Evolutionary conservation across 2,888 invertebrate genomes (phyloP).

Genomic region (Cantharis nigra): DNA sequence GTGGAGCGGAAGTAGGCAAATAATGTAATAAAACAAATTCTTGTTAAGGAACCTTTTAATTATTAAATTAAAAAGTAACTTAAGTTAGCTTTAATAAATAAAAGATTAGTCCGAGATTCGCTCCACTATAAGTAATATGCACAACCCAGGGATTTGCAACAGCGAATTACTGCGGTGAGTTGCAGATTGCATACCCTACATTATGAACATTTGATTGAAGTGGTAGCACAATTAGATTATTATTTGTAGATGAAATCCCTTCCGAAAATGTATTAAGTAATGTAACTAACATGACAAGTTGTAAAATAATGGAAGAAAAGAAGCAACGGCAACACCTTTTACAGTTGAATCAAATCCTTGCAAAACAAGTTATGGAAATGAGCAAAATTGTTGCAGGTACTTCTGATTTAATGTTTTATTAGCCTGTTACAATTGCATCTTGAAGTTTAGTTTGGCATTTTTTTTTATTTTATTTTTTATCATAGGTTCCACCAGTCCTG

Average conservation of each 20-base stretch:
- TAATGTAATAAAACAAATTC: not conserved
- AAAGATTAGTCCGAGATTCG: not conserved
- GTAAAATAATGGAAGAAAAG: conserved; percentile 74
- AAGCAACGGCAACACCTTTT: conserved; percentile 86
- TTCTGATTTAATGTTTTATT: conserved; percentile 29
- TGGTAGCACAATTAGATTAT: not conserved
- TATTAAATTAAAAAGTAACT: not conserved
- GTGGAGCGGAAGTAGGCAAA: not conserved
- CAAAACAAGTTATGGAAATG: conserved; percentile 92
- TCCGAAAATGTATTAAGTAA: conserved; percentile 41
- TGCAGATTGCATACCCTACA: not conserved
- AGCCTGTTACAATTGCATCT: not conserved
- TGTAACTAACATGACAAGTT: conserved; percentile 52
- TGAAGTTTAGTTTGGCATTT: conserved; percentile 35
- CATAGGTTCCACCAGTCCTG: conserved; percentile 53
- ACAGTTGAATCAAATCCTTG: conserved; percentile 89
- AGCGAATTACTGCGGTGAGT: not conserved
- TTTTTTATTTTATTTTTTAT: conserved; percentile 43
- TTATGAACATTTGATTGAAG: not conserved
- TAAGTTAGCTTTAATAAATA: no score
- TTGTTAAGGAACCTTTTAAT: not conserved
- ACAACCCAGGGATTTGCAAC: not conserved
- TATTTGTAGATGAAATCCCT: conserved; percentile 40
- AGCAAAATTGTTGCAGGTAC: conserved; percentile 93
- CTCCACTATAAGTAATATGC: not conserved